Evolutionary conservation across 2,888 invertebrate genomes (phyloP), one percentile per base, ranked within the genome.

Genomic region (Schizotus pectinicornis): DNA sequence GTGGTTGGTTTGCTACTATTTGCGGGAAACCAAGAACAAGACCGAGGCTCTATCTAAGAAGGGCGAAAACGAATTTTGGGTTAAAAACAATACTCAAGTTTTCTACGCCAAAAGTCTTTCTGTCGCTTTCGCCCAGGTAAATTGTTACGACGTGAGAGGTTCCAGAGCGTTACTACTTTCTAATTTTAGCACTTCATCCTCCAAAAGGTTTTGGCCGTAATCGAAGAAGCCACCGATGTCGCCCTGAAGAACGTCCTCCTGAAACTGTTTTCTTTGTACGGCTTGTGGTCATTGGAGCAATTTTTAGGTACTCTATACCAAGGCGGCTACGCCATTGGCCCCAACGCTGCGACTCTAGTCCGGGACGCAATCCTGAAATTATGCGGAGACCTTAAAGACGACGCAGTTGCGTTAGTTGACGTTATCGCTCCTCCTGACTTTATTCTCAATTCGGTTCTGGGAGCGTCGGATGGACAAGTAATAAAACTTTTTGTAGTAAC

Each of bases 391-490:
- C 65, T 94, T 3, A 86, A 89, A 70, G 82, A 88, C n/a, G 89
- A 94, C 39, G 88, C 92, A 0, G 86, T 94, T 1, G 74, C 90
- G 0, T 81, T 96, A 30, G 88, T 86, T 0, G 96, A 97, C 81
- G 86, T 87, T 0, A 83, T 96, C 45, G 93, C 95, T 0, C 94
- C 94, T 1, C 90, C 92, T 0, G 96, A 96, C 81, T 94, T 90
- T 78, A 85, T 94, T 61, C 80, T 96, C 8, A 89, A 90, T 72
- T 95, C 95, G 0, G 87, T 90, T 0, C 82, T 97, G n/a, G 96
- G 95, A 34, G 81, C 83, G 71, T 87, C 92, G 5, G 93, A 95
- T 79, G 96, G 96, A 75, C 84, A 91, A 84, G 94, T 92, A 79
- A 73, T 22, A 5, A 22, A 22, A 56, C 33, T 34, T 31, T 6